phyloP scores from a whole-genome alignment of 2,113 vertebrate species.

The Nesogale talazaci region DNA sequence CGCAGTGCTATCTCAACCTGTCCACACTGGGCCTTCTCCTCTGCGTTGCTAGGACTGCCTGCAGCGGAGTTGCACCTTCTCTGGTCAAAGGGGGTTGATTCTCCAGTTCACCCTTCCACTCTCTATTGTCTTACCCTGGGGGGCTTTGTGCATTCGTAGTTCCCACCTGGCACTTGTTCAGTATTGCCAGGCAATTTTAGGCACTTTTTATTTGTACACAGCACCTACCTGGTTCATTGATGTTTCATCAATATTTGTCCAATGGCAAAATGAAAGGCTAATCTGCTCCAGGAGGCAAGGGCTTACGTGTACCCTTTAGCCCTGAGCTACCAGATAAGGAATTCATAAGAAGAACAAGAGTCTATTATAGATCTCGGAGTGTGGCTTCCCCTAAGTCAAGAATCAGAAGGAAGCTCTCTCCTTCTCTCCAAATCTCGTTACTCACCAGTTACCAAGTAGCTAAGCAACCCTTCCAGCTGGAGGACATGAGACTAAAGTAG shows the following conservation, averaged over 20 bases:
- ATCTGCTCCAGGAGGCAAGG: not conserved
- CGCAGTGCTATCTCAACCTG: not conserved
- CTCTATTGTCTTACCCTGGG: not conserved
- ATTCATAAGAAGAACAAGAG: constrained; percentile 35
- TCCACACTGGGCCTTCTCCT: not conserved
- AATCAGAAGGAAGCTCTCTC: constrained; percentile 59
- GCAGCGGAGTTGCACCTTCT: not conserved
- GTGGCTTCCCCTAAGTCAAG: constrained; percentile 23
- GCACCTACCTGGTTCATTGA: not conserved
- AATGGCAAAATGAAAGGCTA: constrained; percentile 1
- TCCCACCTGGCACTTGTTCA: not conserved
- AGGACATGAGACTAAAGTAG: constrained; percentile 60
- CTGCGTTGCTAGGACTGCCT: not conserved
- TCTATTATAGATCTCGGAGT: not conserved
- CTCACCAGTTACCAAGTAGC: constrained; percentile 51
- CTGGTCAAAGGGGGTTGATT: not conserved
- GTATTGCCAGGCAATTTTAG: not conserved
- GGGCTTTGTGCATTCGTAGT: not conserved
- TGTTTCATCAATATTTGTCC: constrained; percentile 26
- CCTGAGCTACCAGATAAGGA: constrained; percentile 34
- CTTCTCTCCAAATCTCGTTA: constrained; percentile 66
- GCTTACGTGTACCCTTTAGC: not conserved
- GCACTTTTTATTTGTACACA: not conserved
- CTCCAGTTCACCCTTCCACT: not conserved
- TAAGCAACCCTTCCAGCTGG: not conserved